A percentile compares a stretch with the other conserved stretches of the same genome.
These are phyloP conservation scores for Drosophila guanche DNA, from an alignment of 1,140 invertebrate genomes.

Conservation along the genomic window DNA sequence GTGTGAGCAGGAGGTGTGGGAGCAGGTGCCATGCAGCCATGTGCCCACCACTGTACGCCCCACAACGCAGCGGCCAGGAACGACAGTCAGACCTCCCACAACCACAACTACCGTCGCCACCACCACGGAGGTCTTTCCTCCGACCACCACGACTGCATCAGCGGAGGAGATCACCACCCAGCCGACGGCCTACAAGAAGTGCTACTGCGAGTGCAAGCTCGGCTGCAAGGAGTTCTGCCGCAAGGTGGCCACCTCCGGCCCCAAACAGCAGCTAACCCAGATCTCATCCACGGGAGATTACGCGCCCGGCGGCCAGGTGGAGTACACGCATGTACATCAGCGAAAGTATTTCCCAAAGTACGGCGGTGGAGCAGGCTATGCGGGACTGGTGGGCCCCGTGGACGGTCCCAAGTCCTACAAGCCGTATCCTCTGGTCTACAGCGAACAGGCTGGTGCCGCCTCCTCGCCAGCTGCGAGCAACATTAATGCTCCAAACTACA, in stretches of 20 bases:
- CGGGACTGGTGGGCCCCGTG: constrained; percentile 10
- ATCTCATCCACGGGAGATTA: constrained; percentile 63
- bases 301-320: constrained; percentile 59
- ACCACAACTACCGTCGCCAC: constrained; percentile 8
- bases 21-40: constrained; percentile 74
- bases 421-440: constrained; percentile 55
- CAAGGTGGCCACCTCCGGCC: constrained; percentile 53
- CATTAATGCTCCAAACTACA: constrained; percentile 67
- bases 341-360: constrained; percentile 63
- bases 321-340: constrained; percentile 65
- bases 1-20: constrained; percentile 80
- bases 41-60: constrained; percentile 44
- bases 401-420: constrained; percentile 39
- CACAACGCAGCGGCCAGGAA: not conserved
- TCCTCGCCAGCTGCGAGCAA: constrained; percentile 33
- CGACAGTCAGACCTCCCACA: constrained; percentile 17
- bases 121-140: not conserved
- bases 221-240: constrained; percentile 81
- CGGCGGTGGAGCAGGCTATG: constrained; percentile 20
- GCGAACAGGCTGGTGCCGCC: constrained; percentile 25
- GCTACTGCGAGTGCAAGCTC: constrained; percentile 76
- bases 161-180: constrained; percentile 2
- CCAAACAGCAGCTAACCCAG: constrained; percentile 69
- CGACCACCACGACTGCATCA: constrained; percentile 4
- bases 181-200: constrained; percentile 55